These are phyloP conservation scores for Acridotheres tristis DNA, from an alignment of 2,797 vertebrate species.

Conservation along the genomic window DNA sequence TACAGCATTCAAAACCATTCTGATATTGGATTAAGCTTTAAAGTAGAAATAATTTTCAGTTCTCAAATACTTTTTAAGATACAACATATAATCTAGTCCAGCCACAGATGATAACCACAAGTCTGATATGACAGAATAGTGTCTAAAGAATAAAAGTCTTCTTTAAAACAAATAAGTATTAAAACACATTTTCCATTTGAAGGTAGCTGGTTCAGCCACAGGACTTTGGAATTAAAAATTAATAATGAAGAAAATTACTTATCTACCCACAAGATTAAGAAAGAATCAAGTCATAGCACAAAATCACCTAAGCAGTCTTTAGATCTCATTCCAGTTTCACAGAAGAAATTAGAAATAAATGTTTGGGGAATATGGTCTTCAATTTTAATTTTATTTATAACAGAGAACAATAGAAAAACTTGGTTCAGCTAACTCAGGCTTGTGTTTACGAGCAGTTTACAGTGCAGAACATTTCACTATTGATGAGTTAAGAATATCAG, in stretches of 20 bases:
- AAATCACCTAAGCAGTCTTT: neutral
- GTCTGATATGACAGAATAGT: neutral
- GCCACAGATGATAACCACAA: neutral
- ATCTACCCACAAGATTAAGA: neutral
- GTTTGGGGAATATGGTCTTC: neutral
- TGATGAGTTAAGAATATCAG: neutral
- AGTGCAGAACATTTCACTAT: neutral
- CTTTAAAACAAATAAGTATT: neutral
- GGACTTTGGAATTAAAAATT: conserved; percentile 5
- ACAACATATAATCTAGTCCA: neutral
- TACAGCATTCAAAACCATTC: neutral
- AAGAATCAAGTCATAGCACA: neutral
- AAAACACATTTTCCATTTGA: neutral
- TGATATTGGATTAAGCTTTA: neutral
- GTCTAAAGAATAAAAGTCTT: neutral
- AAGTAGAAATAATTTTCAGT: neutral
- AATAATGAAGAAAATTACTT: neutral
- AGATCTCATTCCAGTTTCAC: neutral
- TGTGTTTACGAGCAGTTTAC: neutral
- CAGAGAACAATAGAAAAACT: neutral
- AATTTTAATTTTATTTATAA: neutral
- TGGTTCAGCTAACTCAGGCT: neutral
- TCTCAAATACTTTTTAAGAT: neutral
- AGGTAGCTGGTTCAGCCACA: neutral
- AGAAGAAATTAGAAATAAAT: neutral